Percentiles rank a stretch among this genome's conserved stretches.
These are phyloP conservation scores for Triplophysa bombifrons DNA, from an alignment of 2,797 vertebrate genomes.

Conservation along the genomic window DNA sequence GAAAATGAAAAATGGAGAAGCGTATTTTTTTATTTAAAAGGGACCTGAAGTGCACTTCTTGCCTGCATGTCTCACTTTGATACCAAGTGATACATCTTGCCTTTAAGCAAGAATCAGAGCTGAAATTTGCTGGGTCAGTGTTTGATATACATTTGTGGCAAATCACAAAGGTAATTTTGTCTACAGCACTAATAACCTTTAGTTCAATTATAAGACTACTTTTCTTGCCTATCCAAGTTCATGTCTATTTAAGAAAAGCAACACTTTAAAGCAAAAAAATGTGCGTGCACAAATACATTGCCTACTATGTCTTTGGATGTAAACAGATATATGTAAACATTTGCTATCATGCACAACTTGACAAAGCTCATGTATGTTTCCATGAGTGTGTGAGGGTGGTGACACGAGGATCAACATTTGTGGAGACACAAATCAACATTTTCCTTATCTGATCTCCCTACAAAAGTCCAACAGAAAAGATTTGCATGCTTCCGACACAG, in stretches of 20 bases:
- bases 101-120: background rate
- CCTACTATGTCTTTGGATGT: slow-evolving; percentile 11
- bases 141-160: background rate
- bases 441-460: slow-evolving; percentile 41
- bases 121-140: slow-evolving; percentile 14
- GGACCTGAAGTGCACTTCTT: background rate
- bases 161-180: background rate
- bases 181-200: background rate
- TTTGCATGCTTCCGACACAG: slow-evolving; percentile 16
- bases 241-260: background rate
- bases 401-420: slow-evolving; percentile 12
- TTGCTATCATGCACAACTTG: slow-evolving; percentile 38
- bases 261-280: background rate
- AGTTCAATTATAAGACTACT: background rate
- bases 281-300: slow-evolving; percentile 10
- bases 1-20: background rate
- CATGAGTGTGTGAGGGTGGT: slow-evolving; percentile 46
- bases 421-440: slow-evolving; percentile 32
- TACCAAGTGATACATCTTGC: slow-evolving; percentile 7
- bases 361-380: slow-evolving; percentile 46
- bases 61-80: background rate
- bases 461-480: slow-evolving; percentile 6
- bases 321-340: slow-evolving; percentile 48
- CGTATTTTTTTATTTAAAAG: background rate
- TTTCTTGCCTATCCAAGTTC: background rate